These are phyloP conservation scores for Scaptomyza polygonia DNA, from an alignment of 2,888 invertebrate genomes.

Conservation along the genomic window DNA sequence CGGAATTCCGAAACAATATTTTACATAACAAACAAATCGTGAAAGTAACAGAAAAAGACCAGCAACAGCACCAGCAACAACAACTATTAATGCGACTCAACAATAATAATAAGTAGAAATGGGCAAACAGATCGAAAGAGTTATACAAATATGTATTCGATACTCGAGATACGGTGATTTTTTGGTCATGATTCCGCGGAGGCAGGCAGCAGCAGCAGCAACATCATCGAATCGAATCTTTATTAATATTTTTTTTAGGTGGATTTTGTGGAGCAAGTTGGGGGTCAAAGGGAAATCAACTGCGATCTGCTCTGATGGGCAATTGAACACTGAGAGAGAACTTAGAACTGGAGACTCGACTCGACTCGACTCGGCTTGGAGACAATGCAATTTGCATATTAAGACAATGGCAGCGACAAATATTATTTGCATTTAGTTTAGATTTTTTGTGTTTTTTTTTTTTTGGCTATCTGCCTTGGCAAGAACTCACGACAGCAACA, in stretches of 20 bases:
- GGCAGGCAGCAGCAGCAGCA: constrained; percentile 7
- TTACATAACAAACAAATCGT: constrained; percentile 34
- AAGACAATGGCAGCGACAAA: constrained; percentile 68
- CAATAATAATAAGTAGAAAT: constrained; percentile 47
- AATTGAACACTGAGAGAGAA: constrained; percentile 53
- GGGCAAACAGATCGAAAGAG: constrained; percentile 10
- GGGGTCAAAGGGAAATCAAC: constrained; percentile 66
- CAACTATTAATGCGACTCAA: constrained; percentile 13
- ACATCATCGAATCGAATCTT: constrained; percentile 40
- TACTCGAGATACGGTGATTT: constrained; percentile 33
- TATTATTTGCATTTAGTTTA: constrained; percentile 42
- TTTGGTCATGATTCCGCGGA: constrained; percentile 63
- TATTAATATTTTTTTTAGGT: constrained; percentile 63
- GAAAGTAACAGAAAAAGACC: constrained; percentile 62
- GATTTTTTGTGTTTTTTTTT: constrained; percentile 5
- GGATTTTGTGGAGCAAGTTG: constrained; percentile 20
- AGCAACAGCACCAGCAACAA: constrained; percentile 46
- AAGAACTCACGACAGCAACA: constrained; percentile 33
- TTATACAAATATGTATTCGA: constrained; percentile 31
- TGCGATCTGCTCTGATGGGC: constrained; percentile 53
- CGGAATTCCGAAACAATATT: constrained; percentile 38
- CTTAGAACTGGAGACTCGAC: constrained; percentile 2
- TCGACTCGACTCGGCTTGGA: too few species aligned
- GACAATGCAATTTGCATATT: constrained; percentile 78
- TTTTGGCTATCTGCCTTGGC: constrained; percentile 31